Percentiles rank a stretch among this genome's conserved stretches.
Evolutionary conservation across 1,140 invertebrate genomes (phyloP).

Genomic region (Drosophila cardini): DNA sequence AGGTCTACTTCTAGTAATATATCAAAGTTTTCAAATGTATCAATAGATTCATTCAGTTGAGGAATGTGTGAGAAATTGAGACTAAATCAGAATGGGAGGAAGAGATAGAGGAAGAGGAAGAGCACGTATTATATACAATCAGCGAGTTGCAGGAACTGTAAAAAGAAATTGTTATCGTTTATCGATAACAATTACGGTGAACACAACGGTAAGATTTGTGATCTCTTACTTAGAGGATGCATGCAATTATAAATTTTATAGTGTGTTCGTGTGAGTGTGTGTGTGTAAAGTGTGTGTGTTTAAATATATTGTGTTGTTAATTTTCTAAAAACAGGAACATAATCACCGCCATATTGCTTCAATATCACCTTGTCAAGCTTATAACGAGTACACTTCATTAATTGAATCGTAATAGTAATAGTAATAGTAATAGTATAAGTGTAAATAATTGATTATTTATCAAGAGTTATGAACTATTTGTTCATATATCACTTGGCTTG

Average conservation of each 20-base stretch:
- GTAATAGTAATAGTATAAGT: too few relatives aligned
- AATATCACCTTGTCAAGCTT: conserved; percentile 76
- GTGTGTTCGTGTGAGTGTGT: not conserved
- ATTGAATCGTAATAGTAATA: too few relatives aligned
- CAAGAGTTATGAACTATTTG: not conserved
- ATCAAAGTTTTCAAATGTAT: not conserved
- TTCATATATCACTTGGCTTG: conserved; percentile 6
- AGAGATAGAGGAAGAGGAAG: not conserved
- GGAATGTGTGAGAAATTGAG: conserved; percentile 2
- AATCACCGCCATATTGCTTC: conserved; percentile 85
- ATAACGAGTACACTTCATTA: conserved; percentile 7
- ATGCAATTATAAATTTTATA: conserved; percentile 52
- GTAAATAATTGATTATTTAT: not conserved
- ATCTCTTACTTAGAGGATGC: conserved; percentile 27
- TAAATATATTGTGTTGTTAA: conserved; percentile 57
- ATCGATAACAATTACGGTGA: conserved; percentile 16
- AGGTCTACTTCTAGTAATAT: conserved; percentile 8
- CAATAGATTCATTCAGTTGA: conserved; percentile 16
- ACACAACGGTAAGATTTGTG: conserved; percentile 17
- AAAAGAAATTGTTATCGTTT: not conserved
- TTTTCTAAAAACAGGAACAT: conserved; percentile 73
- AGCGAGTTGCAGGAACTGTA: conserved; percentile 2
- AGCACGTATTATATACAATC: conserved; percentile 6
- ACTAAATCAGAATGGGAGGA: not conserved
- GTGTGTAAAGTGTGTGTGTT: conserved; percentile 17